These are phyloP conservation scores for Trematocara zebra DNA, from an alignment of 2,113 vertebrate genomes.

Conservation along the genomic window DNA sequence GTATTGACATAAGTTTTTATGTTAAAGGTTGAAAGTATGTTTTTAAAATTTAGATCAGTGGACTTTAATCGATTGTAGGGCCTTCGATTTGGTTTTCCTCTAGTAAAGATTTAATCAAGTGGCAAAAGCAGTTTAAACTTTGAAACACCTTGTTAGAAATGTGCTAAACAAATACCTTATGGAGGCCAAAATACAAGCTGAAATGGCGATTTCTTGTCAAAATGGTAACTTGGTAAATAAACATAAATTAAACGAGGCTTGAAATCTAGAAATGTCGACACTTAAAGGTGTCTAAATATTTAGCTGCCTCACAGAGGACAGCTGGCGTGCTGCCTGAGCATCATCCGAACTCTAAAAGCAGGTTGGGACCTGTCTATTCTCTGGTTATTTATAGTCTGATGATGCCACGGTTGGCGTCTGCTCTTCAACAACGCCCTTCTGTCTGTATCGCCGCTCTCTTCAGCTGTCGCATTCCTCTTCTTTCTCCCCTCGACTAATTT, in stretches of 20 bases:
- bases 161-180: not conserved
- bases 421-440: not conserved
- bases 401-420: not conserved
- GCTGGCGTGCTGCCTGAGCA: not conserved
- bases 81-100: rapidly evolving
- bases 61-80: rapidly evolving
- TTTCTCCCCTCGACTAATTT: slow-evolving; percentile 43
- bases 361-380: not conserved
- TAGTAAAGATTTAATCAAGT: rapidly evolving
- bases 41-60: rapidly evolving
- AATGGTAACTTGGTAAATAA: not conserved
- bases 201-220: rapidly evolving
- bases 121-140: rapidly evolving
- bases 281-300: not conserved
- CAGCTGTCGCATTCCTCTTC: slow-evolving; percentile 58
- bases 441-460: not conserved
- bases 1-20: not conserved
- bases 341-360: not conserved
- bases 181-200: not conserved
- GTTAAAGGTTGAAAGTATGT: rapidly evolving
- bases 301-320: not conserved
- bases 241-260: rapidly evolving
- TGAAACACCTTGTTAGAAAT: not conserved
- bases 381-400: slow-evolving; percentile 33
- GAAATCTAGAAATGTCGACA: rapidly evolving